Base-by-base conservation (phyloP, 2,113 vertebrate genomes). In the Eubucco bourcierii region DNA sequence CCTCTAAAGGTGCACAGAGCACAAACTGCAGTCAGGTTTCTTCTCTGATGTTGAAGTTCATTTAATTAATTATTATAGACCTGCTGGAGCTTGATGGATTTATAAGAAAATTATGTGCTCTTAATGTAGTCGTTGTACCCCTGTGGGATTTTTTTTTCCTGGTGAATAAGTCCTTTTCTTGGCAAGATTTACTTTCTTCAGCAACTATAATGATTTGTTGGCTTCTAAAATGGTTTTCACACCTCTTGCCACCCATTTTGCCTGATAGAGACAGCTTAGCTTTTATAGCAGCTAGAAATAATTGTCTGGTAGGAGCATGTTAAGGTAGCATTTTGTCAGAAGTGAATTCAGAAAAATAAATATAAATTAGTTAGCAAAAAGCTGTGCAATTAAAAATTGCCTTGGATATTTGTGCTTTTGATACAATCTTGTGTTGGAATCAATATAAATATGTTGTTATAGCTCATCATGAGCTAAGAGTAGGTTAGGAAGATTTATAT, bases 61-160 rank as follows among this genome's bases (percentile, higher is more conserved):
- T 87, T 87, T 67, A 72, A 90, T 84, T 82, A 82, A 94, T 88
- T 96, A 72, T 65, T 91, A 80, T 75, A 78, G 94, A 88, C 24
- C 82, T 92, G 21, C 24, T 78, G 53, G 34, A 91, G 12, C 28
- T 86, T 78, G 91, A 88, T 80, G 50, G 84, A 86, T 94, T 90
- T 91, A 78, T 66, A 88, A 66, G 61, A 88, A 94, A 94, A 96
- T 78, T 83, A 72, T 59, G 21, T 89, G 58, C 4, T 81, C 92
- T 85, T 94, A 85, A 83, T 67, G 31, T 47, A 68, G 24, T 64
- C 58, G 29, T 77, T 74, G 31, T 3, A 75, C 8, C 34, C 34
- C 46, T 58, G 1, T 78, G 80, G 50, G 34, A 67, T 12, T 91
- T 6, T 75, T 91, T 39, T 39, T 39, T 37, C 37, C 58, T 65